These are phyloP conservation scores for Austrolebias charrua DNA, from an alignment of 2,797 vertebrate genomes.

Conservation along the genomic window DNA sequence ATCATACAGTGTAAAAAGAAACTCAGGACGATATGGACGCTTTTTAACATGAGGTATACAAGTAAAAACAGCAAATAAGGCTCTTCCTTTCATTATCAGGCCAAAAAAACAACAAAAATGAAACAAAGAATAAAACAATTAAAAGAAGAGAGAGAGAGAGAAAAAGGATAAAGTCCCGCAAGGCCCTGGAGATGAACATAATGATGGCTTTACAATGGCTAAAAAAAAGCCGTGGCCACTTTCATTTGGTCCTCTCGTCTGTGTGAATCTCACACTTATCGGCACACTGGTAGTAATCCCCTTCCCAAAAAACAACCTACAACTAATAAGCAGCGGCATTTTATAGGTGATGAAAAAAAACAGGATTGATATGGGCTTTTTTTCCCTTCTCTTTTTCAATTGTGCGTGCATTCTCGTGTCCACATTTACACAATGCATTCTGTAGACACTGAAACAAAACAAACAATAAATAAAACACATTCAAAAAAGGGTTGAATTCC, in stretches of 20 bases:
- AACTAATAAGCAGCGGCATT: slow-evolving; percentile 86
- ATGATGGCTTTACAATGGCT: slow-evolving; percentile 84
- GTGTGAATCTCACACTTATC: slow-evolving; percentile 73
- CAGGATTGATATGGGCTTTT: slow-evolving; percentile 80
- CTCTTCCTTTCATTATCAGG: slow-evolving; percentile 84
- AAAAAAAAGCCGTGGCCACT: slow-evolving; percentile 72
- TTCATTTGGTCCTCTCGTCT: slow-evolving; percentile 75
- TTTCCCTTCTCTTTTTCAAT: slow-evolving; percentile 54
- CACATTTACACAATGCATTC: slow-evolving; percentile 78
- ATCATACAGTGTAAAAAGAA: slow-evolving; percentile 83
- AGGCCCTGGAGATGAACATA: slow-evolving; percentile 76
- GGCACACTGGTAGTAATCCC: slow-evolving; percentile 75
- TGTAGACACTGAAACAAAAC: slow-evolving; percentile 71
- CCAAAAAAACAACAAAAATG: slow-evolving; percentile 61
- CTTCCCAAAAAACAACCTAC: slow-evolving; percentile 53
- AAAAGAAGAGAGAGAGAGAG: slow-evolving; percentile 74
- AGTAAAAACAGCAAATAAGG: slow-evolving; percentile 96
- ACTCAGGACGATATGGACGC: slow-evolving; percentile 67
- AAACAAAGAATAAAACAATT: slow-evolving; percentile 57
- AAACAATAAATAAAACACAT: slow-evolving; percentile 75
- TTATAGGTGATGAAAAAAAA: slow-evolving; percentile 79
- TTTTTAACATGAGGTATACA: slow-evolving; percentile 93
- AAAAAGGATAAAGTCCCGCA: slow-evolving; percentile 65
- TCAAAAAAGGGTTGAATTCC: slow-evolving; percentile 81
- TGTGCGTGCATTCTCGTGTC: slow-evolving; percentile 78